Conservation (phyloP, 2,113 vertebrate species). For the Odocoileus hemionus region DNA sequence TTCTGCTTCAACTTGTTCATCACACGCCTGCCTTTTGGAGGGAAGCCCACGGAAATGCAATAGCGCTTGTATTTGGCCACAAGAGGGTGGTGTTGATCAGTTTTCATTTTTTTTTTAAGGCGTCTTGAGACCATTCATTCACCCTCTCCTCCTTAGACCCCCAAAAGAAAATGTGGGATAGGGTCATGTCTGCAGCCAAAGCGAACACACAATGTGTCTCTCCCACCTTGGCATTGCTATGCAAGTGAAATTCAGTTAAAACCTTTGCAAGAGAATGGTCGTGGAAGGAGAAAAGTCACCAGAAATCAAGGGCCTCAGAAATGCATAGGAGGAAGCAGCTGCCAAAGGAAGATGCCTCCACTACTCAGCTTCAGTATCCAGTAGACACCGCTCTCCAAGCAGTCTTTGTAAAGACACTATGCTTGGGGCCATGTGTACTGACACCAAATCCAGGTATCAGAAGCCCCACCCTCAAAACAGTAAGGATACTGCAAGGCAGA, state of each 20-base stretch:
- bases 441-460: not conserved
- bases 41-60: not conserved
- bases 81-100: conserved; percentile 55
- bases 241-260: not conserved
- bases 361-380: not conserved
- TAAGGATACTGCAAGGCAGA: not conserved
- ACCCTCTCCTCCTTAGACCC: not conserved
- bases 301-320: not conserved
- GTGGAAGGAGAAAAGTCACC: not conserved
- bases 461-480: not conserved
- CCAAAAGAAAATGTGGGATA: not conserved
- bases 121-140: not conserved
- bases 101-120: not conserved
- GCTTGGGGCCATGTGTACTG: not conserved
- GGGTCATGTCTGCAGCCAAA: not conserved
- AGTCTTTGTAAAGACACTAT: not conserved
- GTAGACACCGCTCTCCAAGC: not conserved
- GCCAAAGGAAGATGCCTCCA: not conserved
- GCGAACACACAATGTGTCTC: not conserved
- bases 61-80: conserved; percentile 43
- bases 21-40: not conserved
- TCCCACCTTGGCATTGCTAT: not conserved
- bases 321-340: not conserved
- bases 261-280: not conserved
- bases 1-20: not conserved